phyloP scores from a whole-genome alignment of 2,113 vertebrate species.

The Bos taurus region DNA sequence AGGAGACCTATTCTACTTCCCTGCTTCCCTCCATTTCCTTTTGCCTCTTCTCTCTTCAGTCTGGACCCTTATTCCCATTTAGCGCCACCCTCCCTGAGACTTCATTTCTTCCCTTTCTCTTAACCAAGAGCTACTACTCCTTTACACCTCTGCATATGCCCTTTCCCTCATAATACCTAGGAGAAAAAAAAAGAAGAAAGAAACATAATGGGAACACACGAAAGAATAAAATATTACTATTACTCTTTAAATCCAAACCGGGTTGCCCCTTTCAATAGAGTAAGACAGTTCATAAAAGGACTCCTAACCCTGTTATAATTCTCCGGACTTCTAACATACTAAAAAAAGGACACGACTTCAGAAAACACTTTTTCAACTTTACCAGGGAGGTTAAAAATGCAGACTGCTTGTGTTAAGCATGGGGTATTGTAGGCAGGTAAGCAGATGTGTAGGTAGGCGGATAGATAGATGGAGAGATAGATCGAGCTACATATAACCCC shows the following conservation, averaged over 20 bases:
- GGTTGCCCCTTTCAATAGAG: neutral
- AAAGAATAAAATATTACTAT: neutral
- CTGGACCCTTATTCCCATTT: neutral
- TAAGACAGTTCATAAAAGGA: neutral
- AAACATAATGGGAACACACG: neutral
- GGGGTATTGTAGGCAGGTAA: no score
- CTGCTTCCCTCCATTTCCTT: neutral
- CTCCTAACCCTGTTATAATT: neutral
- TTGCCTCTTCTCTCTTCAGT: no score
- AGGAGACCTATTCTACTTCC: neutral
- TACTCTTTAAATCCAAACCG: neutral
- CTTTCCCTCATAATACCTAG: neutral
- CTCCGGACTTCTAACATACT: neutral
- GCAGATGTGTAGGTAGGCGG: no score
- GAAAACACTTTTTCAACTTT: slow-evolving; percentile 47
- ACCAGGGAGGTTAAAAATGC: neutral
- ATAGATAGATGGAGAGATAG: no score
- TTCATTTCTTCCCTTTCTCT: neutral
- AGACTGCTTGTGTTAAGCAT: neutral
- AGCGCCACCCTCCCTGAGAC: neutral
- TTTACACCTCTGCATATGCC: neutral
- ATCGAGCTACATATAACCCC: neutral
- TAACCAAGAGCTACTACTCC: neutral
- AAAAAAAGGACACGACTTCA: neutral
- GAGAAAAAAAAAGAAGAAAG: neutral